These are phyloP conservation scores for Balearica regulorum DNA, from an alignment of 2,797 vertebrate genomes.

Conservation along the genomic window DNA sequence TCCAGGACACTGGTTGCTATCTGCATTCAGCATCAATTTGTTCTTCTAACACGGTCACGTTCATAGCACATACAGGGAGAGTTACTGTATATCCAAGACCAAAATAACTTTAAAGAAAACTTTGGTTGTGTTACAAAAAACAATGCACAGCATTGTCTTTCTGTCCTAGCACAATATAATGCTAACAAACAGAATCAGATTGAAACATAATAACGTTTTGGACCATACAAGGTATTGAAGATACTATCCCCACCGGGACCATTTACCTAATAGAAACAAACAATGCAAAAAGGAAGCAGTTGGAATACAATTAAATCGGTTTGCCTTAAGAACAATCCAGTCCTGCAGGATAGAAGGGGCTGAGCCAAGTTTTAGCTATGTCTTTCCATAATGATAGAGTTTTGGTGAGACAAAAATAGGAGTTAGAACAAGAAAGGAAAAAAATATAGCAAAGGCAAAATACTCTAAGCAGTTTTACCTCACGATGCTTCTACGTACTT, in stretches of 20 bases:
- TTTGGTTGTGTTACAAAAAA: background rate
- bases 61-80: background rate
- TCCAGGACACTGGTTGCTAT: background rate
- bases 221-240: conserved; percentile 7
- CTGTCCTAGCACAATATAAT: background rate
- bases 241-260: conserved; percentile 14
- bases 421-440: background rate
- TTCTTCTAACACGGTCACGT: background rate
- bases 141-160: background rate
- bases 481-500: background rate
- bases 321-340: conserved; percentile 20
- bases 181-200: background rate
- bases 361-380: conserved; percentile 37
- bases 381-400: background rate
- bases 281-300: conserved; percentile 53
- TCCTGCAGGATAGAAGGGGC: background rate
- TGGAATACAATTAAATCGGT: conserved; percentile 9
- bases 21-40: background rate
- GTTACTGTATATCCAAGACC: background rate
- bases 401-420: background rate
- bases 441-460: background rate
- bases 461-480: background rate
- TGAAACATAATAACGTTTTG: background rate
- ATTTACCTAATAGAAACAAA: conserved; percentile 35
- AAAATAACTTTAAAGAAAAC: conserved; percentile 17